A percentile compares a stretch with the other conserved stretches of the same genome.
Evolutionary conservation across 2,888 invertebrate genomes (phyloP).

Genomic region (Apocheima hispidaria): DNA sequence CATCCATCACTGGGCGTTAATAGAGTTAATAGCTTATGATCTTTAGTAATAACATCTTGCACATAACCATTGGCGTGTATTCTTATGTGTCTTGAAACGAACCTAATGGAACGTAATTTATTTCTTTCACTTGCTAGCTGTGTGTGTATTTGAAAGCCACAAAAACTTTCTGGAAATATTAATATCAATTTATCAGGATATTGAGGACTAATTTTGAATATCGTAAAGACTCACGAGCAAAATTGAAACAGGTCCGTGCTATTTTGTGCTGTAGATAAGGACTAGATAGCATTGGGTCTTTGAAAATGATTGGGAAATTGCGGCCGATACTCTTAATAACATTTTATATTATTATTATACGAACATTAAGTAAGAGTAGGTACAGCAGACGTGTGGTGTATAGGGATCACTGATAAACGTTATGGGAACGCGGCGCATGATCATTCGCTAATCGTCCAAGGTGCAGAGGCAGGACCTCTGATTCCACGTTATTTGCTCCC

Average conservation of each 20-base stretch:
- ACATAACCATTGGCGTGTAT: constrained; percentile 12
- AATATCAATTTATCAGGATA: background rate
- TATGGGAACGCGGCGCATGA: constrained; percentile 66
- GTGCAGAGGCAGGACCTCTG: constrained; percentile 45
- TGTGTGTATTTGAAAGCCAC: background rate
- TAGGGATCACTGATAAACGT: constrained; percentile 66
- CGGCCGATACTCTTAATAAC: constrained; percentile 73
- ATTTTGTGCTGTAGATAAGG: no score
- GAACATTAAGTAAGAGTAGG: constrained; percentile 61
- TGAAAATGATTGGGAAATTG: constrained; percentile 72
- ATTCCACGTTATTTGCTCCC: constrained; percentile 47
- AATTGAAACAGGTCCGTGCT: constrained; percentile 67
- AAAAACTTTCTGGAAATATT: background rate
- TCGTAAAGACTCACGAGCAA: constrained; percentile 50
- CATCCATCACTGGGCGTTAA: constrained; percentile 67
- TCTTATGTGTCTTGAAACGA: constrained; percentile 18
- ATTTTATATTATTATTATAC: constrained; percentile 82
- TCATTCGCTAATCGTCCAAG: constrained; percentile 63
- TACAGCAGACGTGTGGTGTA: constrained; percentile 75
- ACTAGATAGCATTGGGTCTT: no score
- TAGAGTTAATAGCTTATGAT: constrained; percentile 64
- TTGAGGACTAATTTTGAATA: constrained; percentile 3
- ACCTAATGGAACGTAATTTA: constrained; percentile 19
- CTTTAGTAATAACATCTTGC: constrained; percentile 50
- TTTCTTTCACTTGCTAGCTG: background rate